Evolutionary conservation across 2,113 vertebrate species (phyloP).

Genomic region (Plestiodon gilberti): DNA sequence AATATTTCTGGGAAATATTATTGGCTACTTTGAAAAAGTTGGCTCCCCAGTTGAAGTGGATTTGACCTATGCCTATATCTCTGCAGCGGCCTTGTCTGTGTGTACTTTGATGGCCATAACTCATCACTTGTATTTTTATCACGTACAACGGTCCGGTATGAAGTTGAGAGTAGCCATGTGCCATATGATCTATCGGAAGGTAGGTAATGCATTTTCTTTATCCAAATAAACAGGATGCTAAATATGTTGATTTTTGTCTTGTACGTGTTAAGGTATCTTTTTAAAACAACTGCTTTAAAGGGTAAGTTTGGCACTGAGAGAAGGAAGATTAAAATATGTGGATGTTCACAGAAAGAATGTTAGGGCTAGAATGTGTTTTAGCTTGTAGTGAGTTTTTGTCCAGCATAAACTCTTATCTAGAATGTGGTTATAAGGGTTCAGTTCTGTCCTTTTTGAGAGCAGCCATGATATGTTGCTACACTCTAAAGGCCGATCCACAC

Average conservation of each 20-base stretch:
- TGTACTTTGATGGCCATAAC: slow-evolving; percentile 79
- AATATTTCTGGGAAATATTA: slow-evolving; percentile 86
- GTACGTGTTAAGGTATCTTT: not conserved
- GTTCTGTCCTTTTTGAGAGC: not conserved
- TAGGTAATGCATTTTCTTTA: slow-evolving; percentile 60
- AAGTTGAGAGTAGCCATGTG: slow-evolving; percentile 91
- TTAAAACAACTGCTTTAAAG: not conserved
- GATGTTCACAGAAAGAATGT: not conserved
- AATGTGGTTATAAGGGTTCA: not conserved
- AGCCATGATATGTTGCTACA: not conserved
- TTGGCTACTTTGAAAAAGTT: slow-evolving; percentile 84
- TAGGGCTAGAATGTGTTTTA: not conserved
- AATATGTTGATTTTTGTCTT: not conserved
- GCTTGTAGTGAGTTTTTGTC: too few relatives aligned
- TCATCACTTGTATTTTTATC: slow-evolving; percentile 91
- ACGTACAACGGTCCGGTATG: slow-evolving; percentile 89
- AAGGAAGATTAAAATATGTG: not conserved
- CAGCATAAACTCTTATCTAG: not conserved
- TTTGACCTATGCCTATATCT: slow-evolving; percentile 73
- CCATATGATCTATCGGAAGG: slow-evolving; percentile 95
- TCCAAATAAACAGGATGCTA: not conserved
- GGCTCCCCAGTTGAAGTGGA: slow-evolving; percentile 38
- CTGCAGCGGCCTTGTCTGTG: slow-evolving; percentile 76
- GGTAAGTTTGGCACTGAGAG: not conserved
- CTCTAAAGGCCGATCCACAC: too few relatives aligned